Conservation (phyloP, 1,140 invertebrate species). For the Drosophila oshimai region DNA sequence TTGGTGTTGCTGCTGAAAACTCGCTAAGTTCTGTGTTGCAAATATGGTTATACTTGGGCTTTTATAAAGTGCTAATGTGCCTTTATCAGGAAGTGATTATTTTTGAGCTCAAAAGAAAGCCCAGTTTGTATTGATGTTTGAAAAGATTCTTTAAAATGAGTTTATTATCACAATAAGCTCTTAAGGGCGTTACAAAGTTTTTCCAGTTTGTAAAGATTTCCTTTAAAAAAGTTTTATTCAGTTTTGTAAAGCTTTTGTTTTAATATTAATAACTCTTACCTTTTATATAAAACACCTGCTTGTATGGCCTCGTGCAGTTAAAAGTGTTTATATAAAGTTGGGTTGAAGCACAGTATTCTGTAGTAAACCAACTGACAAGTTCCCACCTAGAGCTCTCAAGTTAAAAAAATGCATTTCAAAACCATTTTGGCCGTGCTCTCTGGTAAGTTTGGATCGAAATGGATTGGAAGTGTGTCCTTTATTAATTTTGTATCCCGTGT, state of each 20-base stretch:
- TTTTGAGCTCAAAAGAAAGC: slow-evolving; percentile 8
- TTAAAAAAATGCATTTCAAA: slow-evolving; percentile 7
- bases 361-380: slow-evolving; percentile 8
- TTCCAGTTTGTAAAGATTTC: too few species aligned
- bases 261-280: neutral
- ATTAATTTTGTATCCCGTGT: neutral
- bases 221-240: neutral
- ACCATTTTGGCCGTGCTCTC: neutral
- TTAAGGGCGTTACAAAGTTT: too few species aligned
- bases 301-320: neutral
- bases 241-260: slow-evolving; percentile 3
- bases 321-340: neutral
- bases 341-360: neutral
- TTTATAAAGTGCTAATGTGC: slow-evolving; percentile 22
- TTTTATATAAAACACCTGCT: neutral
- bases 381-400: neutral
- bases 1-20: slow-evolving; percentile 3
- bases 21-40: slow-evolving; percentile 8
- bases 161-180: too few species aligned
- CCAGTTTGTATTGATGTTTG: neutral
- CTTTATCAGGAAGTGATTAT: slow-evolving; percentile 7
- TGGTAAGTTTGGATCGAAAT: neutral
- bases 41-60: neutral
- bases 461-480: neutral
- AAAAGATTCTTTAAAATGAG: too few species aligned